phyloP scores from a whole-genome alignment of 2,113 vertebrate species.

The Ammospiza caudacuta region DNA sequence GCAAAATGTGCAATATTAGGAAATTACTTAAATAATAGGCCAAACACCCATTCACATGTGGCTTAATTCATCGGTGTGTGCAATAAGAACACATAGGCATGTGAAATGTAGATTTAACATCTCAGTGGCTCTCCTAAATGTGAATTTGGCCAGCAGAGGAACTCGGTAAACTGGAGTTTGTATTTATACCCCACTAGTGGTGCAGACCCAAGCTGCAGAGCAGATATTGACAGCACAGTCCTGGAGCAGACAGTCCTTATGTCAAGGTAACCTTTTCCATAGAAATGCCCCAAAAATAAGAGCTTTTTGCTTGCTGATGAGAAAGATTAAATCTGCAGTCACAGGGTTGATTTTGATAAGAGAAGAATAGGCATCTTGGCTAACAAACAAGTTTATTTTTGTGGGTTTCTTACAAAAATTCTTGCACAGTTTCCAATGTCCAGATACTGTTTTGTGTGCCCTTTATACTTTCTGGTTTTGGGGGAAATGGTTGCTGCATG shows the following conservation, averaged over 20 bases:
- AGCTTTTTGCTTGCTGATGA: not conserved
- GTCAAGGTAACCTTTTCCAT: not conserved
- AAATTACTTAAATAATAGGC: conserved; percentile 10
- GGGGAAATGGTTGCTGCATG: not conserved
- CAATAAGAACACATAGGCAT: not conserved
- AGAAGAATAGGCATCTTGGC: not conserved
- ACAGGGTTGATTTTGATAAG: not conserved
- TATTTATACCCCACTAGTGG: not conserved
- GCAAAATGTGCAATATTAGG: not conserved
- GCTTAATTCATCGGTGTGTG: not conserved
- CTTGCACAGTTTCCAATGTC: not conserved
- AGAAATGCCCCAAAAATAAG: not conserved
- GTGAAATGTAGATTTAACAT: not conserved
- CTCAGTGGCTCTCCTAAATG: not conserved
- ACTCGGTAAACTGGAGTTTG: not conserved
- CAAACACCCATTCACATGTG: not conserved
- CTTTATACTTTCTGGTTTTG: not conserved
- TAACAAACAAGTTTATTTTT: not conserved
- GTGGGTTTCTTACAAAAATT: not conserved
- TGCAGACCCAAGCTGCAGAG: not conserved
- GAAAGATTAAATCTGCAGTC: not conserved
- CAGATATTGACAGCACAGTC: not conserved
- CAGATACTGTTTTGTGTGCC: not conserved
- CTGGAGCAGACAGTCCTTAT: not conserved
- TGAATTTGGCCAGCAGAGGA: not conserved